Percentiles rank a stretch among this genome's conserved stretches.
Conservation (phyloP, 2,797 vertebrate genomes). For the Micrastur ruficollis region DNA sequence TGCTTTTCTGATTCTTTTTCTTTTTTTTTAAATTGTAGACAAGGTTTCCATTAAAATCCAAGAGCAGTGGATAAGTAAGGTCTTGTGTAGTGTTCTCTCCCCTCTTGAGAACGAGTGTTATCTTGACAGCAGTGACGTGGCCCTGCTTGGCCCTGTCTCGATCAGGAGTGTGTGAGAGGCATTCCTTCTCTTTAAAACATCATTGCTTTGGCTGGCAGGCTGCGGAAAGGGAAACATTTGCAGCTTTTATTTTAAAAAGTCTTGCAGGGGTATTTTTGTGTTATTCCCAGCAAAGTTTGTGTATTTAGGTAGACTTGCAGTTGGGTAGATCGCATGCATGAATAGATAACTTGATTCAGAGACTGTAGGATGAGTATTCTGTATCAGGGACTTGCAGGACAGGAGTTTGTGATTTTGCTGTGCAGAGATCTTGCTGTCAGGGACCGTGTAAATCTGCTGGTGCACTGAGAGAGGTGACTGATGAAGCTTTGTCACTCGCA, state of each 20-base stretch:
- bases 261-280: background rate
- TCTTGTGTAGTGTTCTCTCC: background rate
- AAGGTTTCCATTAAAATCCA: background rate
- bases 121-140: background rate
- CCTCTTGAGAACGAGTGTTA: background rate
- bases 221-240: background rate
- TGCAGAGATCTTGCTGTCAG: background rate
- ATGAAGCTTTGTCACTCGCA: accelerated
- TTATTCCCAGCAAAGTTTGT: background rate
- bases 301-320: background rate
- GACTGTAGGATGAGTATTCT: background rate
- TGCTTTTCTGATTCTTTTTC: background rate
- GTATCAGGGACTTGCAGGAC: background rate
- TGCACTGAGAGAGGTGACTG: background rate
- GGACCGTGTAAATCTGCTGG: background rate
- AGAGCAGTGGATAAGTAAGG: background rate
- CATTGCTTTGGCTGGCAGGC: background rate
- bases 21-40: background rate
- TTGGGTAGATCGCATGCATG: background rate
- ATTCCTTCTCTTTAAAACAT: accelerated
- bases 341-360: background rate
- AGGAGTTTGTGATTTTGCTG: background rate
- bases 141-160: accelerated
- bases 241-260: background rate
- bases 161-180: accelerated